These are phyloP conservation scores for Hassar affinis DNA, from an alignment of 2,113 vertebrate species.

Conservation along the genomic window DNA sequence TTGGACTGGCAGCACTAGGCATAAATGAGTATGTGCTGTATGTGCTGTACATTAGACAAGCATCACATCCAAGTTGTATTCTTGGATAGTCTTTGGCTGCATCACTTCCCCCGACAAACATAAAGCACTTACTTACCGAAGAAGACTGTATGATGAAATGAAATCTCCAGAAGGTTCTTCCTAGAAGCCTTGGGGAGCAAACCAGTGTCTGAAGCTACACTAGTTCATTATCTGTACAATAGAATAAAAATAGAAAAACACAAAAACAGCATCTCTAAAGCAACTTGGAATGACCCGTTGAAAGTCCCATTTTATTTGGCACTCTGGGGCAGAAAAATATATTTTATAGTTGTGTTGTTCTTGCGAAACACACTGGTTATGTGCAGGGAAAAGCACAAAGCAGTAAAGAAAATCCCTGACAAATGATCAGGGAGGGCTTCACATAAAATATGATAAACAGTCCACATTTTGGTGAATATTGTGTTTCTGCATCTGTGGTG, in stretches of 20 bases:
- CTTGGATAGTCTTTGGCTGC: background rate
- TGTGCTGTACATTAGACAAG: background rate
- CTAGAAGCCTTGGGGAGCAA: background rate
- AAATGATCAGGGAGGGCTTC: background rate
- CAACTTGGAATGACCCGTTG: background rate
- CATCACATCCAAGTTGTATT: background rate
- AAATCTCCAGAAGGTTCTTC: background rate
- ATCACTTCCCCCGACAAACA: background rate
- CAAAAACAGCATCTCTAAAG: background rate
- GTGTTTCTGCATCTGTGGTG: background rate
- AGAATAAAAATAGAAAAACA: background rate
- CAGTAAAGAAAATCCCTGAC: background rate
- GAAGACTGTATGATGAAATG: background rate
- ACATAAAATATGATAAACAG: background rate
- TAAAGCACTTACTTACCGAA: background rate
- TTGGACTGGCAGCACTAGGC: no score
- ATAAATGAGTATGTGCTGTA: background rate
- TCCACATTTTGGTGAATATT: background rate
- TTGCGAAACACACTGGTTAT: background rate
- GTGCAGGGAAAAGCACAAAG: background rate
- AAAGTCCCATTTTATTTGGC: background rate
- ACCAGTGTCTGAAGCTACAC: background rate
- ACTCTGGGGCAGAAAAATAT: background rate
- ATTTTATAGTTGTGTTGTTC: background rate
- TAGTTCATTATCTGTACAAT: background rate